Evolutionary conservation across 2,888 invertebrate genomes (phyloP), one percentile per base, ranked within the genome.

Genomic region (Tupiocoris notatus): DNA sequence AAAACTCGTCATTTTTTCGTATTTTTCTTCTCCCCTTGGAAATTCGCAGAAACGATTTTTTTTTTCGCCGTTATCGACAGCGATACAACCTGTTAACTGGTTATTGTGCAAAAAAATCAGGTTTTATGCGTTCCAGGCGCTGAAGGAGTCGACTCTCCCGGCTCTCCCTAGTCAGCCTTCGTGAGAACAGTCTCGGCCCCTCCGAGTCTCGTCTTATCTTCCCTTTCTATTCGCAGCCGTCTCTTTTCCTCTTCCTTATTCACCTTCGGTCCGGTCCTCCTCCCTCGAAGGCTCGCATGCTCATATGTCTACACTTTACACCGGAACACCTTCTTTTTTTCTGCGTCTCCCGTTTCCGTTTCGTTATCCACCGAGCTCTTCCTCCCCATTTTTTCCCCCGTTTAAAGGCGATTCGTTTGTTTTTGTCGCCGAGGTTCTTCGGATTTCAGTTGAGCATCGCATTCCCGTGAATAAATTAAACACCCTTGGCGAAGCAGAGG

Each of bases 321-420:
- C 70, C 70, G 70, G 70, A 70, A 70, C 70, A 70, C 70, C 70
- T 70, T 61, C 18, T 70, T 70, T 70, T 70, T 70, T 70, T 58
- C 61, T 23, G 17, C 59, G 70, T 70, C 70, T 70, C 70, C 70
- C 70, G 70, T 70, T 70, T 70, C 70, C 70, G 70, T 70, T 70
- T 39, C 39, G 39, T 39, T 39, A 39, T 39, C 39, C 39, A 39
- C 39, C 39, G n/a, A n/a, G 39, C 39, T 39, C 6, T 12, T 12
- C 39, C 39, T 12, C 12, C 39, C 39, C 12, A 39, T 57, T 65
- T 39, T 39, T 16, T 12, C 12, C 12, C 21, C 61, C 20, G 23
- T 18, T 57, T 58, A 21, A 1, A 25, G 54, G 58, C 1, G 17
- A 39, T 7, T 7, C 39, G n/a, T 70, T 59, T 70, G 70, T 70